phyloP scores from a whole-genome alignment of 2,888 invertebrate genomes.

The Epinotia nisella region DNA sequence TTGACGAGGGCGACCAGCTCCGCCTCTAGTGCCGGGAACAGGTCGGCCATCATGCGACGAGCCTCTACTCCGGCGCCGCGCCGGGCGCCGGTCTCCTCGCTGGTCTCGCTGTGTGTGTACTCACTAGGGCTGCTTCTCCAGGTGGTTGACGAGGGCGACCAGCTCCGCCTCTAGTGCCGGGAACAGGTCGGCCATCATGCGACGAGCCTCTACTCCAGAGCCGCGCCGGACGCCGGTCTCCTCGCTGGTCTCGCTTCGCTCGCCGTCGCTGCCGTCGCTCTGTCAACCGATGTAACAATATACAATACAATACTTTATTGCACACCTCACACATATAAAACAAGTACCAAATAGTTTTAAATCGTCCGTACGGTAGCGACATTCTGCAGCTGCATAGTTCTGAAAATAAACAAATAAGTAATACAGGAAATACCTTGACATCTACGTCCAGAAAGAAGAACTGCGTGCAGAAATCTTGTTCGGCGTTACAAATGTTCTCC shows the following conservation, averaged over 20 bases:
- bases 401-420: too few relatives aligned
- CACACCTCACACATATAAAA: too few relatives aligned
- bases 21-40: constrained; percentile 94
- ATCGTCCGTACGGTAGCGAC: too few relatives aligned
- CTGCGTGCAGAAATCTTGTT: constrained; percentile 96
- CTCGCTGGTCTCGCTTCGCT: constrained; percentile 53
- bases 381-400: too few relatives aligned
- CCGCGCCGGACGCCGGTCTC: constrained; percentile 50
- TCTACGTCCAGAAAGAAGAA: constrained; percentile 93
- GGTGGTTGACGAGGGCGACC: constrained; percentile 92
- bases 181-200: constrained; percentile 96
- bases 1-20: constrained; percentile 94
- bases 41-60: constrained; percentile 92
- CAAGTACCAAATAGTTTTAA: too few relatives aligned
- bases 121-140: constrained; percentile 95
- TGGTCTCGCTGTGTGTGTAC: constrained; percentile 59
- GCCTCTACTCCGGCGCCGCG: too few relatives aligned
- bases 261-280: constrained; percentile 58
- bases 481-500: constrained; percentile 95
- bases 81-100: constrained; percentile 50
- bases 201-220: constrained; percentile 86
- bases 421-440: constrained; percentile 61
- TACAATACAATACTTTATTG: too few relatives aligned
- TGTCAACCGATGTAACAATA: too few relatives aligned
- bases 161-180: constrained; percentile 94